Conservation (phyloP, 2,797 vertebrate species). For the Columba guinea region DNA sequence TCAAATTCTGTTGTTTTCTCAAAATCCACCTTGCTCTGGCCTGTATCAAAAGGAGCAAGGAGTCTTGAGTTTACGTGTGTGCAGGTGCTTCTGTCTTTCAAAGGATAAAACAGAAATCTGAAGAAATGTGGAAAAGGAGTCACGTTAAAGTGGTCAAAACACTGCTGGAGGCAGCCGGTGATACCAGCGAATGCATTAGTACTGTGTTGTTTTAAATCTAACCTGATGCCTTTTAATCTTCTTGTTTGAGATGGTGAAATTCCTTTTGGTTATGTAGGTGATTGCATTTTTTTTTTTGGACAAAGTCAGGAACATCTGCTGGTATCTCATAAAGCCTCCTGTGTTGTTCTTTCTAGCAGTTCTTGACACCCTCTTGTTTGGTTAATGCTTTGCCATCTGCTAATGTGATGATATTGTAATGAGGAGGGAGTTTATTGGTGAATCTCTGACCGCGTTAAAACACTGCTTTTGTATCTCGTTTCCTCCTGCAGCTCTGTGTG, state of each 20-base stretch:
- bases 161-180: background rate
- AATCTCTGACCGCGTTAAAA: background rate
- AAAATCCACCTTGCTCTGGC: background rate
- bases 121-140: background rate
- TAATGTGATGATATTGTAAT: conserved; percentile 21
- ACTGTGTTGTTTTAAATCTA: background rate
- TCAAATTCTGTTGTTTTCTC: conserved; percentile 23
- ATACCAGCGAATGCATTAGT: background rate
- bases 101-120: background rate
- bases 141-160: background rate
- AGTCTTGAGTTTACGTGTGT: background rate
- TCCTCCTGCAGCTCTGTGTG: background rate
- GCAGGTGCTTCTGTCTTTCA: background rate
- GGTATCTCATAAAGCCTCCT: background rate
- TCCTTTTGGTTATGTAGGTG: background rate
- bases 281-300: background rate
- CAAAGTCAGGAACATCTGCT: conserved; percentile 43
- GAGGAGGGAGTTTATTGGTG: conserved; percentile 7
- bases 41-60: background rate
- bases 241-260: background rate
- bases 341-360: conserved; percentile 28
- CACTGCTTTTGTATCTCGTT: background rate
- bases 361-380: conserved; percentile 37
- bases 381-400: conserved; percentile 68
- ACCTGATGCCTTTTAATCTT: background rate